phyloP scores from a whole-genome alignment of 2,113 vertebrate species.

The Oreocharis arfaki region DNA sequence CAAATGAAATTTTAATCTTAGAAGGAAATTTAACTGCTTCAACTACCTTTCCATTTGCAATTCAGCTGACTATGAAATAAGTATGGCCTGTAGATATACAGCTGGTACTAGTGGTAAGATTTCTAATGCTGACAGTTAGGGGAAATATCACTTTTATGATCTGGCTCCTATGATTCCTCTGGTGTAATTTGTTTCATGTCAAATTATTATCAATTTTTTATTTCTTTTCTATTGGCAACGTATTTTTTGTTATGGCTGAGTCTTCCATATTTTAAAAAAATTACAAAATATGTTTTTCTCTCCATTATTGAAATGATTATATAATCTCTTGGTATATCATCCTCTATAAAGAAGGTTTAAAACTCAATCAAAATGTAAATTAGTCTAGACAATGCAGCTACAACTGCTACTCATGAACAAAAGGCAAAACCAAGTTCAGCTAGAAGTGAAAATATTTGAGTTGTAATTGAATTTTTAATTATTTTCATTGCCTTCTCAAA shows the following conservation, averaged over 20 bases:
- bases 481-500: conserved; percentile 27
- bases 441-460: conserved; percentile 26
- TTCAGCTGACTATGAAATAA: neutral
- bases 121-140: neutral
- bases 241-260: neutral
- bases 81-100: neutral
- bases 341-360: conserved; percentile 34
- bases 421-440: conserved; percentile 4
- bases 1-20: neutral
- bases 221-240: conserved; percentile 19
- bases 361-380: conserved; percentile 63
- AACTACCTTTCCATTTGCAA: neutral
- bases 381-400: neutral
- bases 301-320: conserved; percentile 23
- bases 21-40: neutral
- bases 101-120: neutral
- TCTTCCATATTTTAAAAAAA: conserved; percentile 9
- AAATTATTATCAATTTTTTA: conserved; percentile 44
- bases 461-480: conserved; percentile 38
- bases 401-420: neutral
- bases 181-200: neutral
- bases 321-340: conserved; percentile 2
- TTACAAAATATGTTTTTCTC: neutral
- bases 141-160: conserved; percentile 30
- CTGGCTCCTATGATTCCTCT: conserved; percentile 34